These are phyloP conservation scores for Orthonyx spaldingii DNA, from an alignment of 2,113 vertebrate species.

Conservation along the genomic window DNA sequence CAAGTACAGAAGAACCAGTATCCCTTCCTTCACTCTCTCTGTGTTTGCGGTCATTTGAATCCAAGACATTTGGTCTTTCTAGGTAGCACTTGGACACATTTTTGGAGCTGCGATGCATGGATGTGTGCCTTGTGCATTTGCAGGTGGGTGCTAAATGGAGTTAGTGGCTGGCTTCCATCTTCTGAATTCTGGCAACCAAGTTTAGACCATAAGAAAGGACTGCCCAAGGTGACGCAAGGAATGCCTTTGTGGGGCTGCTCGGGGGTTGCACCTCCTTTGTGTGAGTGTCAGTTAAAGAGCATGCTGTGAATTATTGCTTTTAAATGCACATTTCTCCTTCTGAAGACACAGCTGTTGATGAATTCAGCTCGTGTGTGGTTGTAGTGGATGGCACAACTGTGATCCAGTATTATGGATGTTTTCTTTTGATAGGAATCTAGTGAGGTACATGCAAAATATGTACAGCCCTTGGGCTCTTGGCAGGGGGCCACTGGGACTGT, in stretches of 20 bases:
- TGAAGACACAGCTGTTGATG: constrained; percentile 5
- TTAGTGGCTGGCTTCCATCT: not conserved
- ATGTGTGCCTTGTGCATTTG: not conserved
- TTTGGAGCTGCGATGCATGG: not conserved
- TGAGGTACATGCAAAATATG: constrained; percentile 41
- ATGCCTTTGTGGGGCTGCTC: not conserved
- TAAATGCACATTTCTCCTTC: not conserved
- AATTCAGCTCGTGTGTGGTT: constrained; percentile 37
- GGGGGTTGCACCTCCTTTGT: not conserved
- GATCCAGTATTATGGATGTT: constrained; percentile 26
- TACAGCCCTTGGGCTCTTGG: constrained; percentile 26
- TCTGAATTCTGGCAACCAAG: not conserved
- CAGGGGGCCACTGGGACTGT: not conserved
- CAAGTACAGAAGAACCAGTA: not conserved
- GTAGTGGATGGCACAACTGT: constrained; percentile 36
- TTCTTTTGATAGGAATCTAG: constrained; percentile 36
- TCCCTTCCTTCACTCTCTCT: not conserved
- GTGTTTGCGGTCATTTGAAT: not conserved
- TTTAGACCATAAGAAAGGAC: not conserved
- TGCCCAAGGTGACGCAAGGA: not conserved
- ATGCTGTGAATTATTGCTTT: constrained; percentile 43
- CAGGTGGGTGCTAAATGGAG: not conserved
- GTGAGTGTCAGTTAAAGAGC: not conserved
- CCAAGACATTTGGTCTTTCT: not conserved
- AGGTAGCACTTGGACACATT: not conserved